Conservation (phyloP, 2,797 vertebrate genomes). For the Sebastes oblongus region DNA sequence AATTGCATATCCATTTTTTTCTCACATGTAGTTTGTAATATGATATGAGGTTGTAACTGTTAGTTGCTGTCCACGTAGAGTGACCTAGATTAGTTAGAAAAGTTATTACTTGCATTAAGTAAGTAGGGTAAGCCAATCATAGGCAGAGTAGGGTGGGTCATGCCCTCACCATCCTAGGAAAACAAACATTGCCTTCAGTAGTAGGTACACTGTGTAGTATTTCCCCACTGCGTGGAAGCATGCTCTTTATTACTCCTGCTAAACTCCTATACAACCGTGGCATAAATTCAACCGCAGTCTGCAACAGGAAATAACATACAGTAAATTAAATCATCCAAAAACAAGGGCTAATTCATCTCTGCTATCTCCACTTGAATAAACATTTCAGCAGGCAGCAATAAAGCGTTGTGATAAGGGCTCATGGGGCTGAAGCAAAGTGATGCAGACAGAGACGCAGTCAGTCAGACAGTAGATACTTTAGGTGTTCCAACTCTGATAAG, state of each 20-base stretch:
- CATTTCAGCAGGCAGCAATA: conserved; percentile 18
- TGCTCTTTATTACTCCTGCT: not conserved
- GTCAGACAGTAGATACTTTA: not conserved
- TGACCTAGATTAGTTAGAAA: no score
- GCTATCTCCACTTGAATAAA: conserved; percentile 16
- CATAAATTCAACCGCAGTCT: not conserved
- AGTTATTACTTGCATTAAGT: not conserved
- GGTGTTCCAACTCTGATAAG: conserved; percentile 21
- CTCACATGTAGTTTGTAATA: not conserved
- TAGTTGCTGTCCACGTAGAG: not conserved
- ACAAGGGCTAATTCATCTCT: not conserved
- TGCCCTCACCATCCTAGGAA: no score
- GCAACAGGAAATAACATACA: not conserved
- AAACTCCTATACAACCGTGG: not conserved
- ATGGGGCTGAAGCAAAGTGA: not conserved
- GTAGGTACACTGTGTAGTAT: no score
- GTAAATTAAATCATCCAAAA: not conserved
- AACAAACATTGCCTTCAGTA: no score
- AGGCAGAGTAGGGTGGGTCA: no score
- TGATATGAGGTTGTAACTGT: not conserved
- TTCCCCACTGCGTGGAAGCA: not conserved
- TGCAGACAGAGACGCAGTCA: conserved; percentile 31
- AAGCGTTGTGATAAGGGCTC: conserved; percentile 19
- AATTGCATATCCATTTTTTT: not conserved
- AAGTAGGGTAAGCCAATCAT: no score